phyloP scores from a whole-genome alignment of 2,888 invertebrate species.

The Platycheirus rosarum region DNA sequence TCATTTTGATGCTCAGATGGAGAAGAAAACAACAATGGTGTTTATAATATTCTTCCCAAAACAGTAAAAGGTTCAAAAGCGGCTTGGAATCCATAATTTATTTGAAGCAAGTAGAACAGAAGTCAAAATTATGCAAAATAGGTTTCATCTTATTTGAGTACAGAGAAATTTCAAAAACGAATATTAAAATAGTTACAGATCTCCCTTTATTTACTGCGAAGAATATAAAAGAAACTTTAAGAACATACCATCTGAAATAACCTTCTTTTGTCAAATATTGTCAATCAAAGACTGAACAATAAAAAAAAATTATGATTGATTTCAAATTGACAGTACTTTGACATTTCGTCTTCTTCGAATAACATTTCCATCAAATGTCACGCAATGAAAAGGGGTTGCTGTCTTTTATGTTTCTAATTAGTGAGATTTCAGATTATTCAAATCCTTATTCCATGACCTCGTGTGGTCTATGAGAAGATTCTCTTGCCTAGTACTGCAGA shows the following conservation, averaged over 20 bases:
- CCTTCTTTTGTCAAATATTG: constrained; percentile 41
- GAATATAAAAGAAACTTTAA: neutral
- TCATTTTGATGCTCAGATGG: too few species aligned
- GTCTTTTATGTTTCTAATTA: constrained; percentile 62
- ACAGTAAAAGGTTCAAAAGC: too few species aligned
- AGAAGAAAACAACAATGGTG: too few species aligned
- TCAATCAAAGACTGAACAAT: constrained; percentile 60
- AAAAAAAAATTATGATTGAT: constrained; percentile 46
- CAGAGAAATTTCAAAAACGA: too few species aligned
- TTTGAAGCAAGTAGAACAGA: too few species aligned
- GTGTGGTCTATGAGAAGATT: constrained; percentile 58
- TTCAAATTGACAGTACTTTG: constrained; percentile 40
- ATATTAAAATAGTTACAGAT: neutral
- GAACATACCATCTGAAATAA: neutral
- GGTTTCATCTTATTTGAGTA: too few species aligned
- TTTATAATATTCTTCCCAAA: too few species aligned
- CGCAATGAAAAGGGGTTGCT: neutral
- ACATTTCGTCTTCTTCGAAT: constrained; percentile 32
- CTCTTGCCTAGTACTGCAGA: constrained; percentile 38
- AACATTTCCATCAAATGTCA: constrained; percentile 49
- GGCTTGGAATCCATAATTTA: neutral
- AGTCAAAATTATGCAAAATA: too few species aligned
- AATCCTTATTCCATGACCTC: constrained; percentile 10
- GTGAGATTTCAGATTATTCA: constrained; percentile 21
- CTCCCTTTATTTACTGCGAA: neutral